Evolutionary conservation across 2,888 invertebrate genomes (phyloP), one percentile per base, ranked within the genome.

Genomic region (Ochropleura plecta): DNA sequence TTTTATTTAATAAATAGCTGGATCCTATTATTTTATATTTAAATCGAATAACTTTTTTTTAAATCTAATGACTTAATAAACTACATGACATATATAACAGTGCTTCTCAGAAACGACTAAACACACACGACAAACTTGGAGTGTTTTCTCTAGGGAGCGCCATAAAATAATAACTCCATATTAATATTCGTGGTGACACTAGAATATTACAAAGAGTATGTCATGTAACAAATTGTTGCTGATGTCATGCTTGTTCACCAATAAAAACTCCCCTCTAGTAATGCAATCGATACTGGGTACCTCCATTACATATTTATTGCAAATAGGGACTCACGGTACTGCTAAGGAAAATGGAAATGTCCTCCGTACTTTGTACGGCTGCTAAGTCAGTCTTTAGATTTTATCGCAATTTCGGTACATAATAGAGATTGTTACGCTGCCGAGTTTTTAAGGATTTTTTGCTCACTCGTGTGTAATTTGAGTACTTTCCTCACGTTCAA

Each of bases 291-390:
- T 94, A 91, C 87, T 81, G 89, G 88, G 91, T 89, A 88, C 89
- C 89, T 91, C 91, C 92, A 93, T 95, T 94, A 94, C 92, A 92
- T 92, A 95, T 95, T 95, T 95, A 96, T 94, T 92, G 90, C 91
- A 88, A 87, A 85, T 89, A 88, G 92, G 90, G 91, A 90, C 87
- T 90, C 78, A 30, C 30, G 88, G 85, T 84, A 88, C 88, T 86
- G 86, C 85, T 85, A 83, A 88, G 88, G 90, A 91, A 91, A 93
- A 94, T 92, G 91, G 87, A 90, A 92, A 87, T 87, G 86, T 80
- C 79, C 78, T 84, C 79, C 76, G 77, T 85, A 85, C 85, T 87
- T 87, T 88, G 88, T 83, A 79, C 82, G 72, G 75, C 81, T 75
- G 82, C 85, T 84, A 82, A 78, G 73, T 83, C 74, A 82, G 30